phyloP scores from a whole-genome alignment of 92 coral and sea anemone species.

The Diadumene lineata region DNA sequence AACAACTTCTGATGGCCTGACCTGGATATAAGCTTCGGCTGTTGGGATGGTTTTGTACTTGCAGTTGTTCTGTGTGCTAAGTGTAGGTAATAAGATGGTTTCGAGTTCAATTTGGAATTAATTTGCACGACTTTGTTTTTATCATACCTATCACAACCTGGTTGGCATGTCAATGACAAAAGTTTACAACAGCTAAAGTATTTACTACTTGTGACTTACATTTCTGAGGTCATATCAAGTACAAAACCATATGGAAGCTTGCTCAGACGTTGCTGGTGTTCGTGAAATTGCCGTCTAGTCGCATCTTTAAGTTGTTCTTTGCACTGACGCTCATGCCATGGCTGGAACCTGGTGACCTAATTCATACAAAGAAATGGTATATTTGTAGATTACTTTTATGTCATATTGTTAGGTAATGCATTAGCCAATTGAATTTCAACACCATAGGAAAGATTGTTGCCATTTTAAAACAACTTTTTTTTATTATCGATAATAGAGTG shows the following conservation, averaged over 20 bases:
- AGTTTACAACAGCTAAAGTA: too few species aligned
- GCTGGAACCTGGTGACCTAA: constrained; percentile 25
- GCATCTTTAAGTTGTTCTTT: constrained; percentile 23
- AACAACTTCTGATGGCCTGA: constrained; percentile 6
- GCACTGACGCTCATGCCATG: constrained; percentile 36
- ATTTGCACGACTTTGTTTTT: background rate
- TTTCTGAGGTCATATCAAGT: constrained; percentile 30
- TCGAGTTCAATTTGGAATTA: background rate
- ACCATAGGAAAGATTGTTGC: too few species aligned
- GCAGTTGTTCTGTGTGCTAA: background rate
- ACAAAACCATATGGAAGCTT: constrained; percentile 49
- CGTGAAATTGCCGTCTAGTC: constrained; percentile 23
- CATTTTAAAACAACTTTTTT: too few species aligned
- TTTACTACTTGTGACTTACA: constrained; percentile 5
- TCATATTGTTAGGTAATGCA: too few species aligned
- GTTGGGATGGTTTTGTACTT: constrained; percentile 10
- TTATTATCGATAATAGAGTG: too few species aligned
- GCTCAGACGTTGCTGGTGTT: constrained; percentile 30
- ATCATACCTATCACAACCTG: too few species aligned
- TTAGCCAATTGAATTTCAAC: too few species aligned
- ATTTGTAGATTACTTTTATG: too few species aligned
- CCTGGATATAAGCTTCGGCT: constrained; percentile 16
- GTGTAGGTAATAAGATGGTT: background rate
- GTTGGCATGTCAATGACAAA: too few species aligned
- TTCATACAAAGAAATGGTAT: too few species aligned